phyloP scores from a whole-genome alignment of 2,888 invertebrate species.

The Caenorhabditis zanzibari region DNA sequence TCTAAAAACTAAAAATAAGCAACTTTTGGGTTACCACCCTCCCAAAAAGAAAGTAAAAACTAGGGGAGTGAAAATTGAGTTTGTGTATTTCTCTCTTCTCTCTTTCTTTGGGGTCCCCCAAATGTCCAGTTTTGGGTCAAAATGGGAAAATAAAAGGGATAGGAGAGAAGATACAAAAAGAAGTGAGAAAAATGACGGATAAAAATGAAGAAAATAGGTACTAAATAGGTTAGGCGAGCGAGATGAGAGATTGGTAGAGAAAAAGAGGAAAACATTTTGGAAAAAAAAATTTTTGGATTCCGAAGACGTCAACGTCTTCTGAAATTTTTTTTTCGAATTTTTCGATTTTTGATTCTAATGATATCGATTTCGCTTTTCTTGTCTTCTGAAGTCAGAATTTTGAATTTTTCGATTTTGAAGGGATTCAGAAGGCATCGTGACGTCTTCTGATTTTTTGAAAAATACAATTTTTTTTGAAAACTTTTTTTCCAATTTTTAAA shows the following conservation, averaged over 20 bases:
- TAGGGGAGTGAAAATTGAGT: conserved; percentile 46
- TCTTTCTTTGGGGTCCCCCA: neutral
- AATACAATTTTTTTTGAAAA: too few species aligned
- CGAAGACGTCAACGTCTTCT: too few species aligned
- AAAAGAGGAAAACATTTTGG: neutral
- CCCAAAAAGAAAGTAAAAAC: neutral
- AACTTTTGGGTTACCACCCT: neutral
- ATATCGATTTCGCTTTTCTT: too few species aligned
- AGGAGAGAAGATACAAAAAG: conserved; percentile 7
- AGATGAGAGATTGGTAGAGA: neutral
- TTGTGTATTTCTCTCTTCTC: conserved; percentile 4
- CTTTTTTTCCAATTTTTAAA: too few species aligned
- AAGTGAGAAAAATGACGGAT: conserved; percentile 12
- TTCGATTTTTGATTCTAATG: too few species aligned
- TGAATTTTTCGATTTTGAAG: too few species aligned
- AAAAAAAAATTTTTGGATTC: neutral
- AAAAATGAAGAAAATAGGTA: conserved; percentile 14
- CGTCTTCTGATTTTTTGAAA: too few species aligned
- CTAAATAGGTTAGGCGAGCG: neutral
- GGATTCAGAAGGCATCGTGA: too few species aligned
- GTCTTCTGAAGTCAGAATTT: too few species aligned
- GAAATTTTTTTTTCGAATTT: too few species aligned
- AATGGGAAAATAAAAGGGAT: neutral
- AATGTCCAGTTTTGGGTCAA: conserved; percentile 45
- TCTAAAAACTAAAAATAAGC: too few species aligned